phyloP scores from a whole-genome alignment of 2,113 vertebrate genomes.

The Bothrops jararaca region DNA sequence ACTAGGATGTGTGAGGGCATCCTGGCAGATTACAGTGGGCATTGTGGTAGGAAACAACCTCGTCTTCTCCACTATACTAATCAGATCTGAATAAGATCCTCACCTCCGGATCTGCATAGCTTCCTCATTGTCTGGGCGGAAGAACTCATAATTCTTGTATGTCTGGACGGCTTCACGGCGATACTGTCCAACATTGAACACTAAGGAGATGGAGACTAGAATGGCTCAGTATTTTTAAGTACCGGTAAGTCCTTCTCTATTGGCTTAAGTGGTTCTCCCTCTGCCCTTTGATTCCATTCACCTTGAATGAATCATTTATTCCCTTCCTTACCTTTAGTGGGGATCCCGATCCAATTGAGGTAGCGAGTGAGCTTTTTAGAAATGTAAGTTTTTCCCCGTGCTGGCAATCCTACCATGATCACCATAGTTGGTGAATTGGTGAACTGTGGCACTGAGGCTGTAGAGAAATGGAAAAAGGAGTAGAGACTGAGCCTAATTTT shows the following conservation, averaged over 20 bases:
- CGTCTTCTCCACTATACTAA: not conserved
- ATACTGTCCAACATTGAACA: slow-evolving; percentile 90
- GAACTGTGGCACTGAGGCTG: slow-evolving; percentile 87
- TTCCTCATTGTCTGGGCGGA: slow-evolving; percentile 81
- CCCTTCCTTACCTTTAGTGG: slow-evolving; percentile 78
- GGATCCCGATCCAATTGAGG: slow-evolving; percentile 89
- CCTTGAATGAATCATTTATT: too few relatives aligned
- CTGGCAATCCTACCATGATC: slow-evolving; percentile 87
- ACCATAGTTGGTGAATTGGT: slow-evolving; percentile 91
- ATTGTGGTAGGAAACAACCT: not conserved
- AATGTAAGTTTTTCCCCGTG: slow-evolving; percentile 89
- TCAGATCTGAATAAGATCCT: slow-evolving; percentile 15
- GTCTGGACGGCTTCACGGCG: slow-evolving; percentile 78
- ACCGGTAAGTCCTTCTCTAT: not conserved
- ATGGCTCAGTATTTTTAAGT: not conserved
- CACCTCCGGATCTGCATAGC: slow-evolving; percentile 87
- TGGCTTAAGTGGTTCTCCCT: not conserved
- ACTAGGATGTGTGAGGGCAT: not conserved
- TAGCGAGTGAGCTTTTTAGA: slow-evolving; percentile 88
- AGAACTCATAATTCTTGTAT: slow-evolving; percentile 87
- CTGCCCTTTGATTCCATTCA: not conserved
- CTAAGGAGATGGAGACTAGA: slow-evolving; percentile 59
- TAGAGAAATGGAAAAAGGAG: slow-evolving; percentile 33
- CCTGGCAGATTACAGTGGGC: not conserved
- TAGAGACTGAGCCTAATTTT: not conserved